A percentile compares a stretch with the other conserved stretches of the same genome.
Evolutionary conservation across 2,797 vertebrate species (phyloP).

Genomic region (Spinus olivaceus): DNA sequence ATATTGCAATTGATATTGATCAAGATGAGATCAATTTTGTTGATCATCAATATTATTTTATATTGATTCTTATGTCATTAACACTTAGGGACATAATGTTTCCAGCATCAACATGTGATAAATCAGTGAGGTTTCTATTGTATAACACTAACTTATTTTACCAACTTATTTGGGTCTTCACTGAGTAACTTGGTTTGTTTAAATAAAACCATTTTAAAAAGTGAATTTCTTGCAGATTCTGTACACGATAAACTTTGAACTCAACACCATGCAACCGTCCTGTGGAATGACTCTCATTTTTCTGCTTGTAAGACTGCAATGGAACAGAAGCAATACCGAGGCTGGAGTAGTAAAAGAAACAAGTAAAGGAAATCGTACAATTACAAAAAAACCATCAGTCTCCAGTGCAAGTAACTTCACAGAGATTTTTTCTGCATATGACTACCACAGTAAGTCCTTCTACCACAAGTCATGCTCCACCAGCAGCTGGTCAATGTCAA

Average conservation of each 20-base stretch:
- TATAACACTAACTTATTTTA: not conserved
- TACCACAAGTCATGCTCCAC: not conserved
- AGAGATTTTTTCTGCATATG: not conserved
- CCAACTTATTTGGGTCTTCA: not conserved
- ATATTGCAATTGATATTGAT: too few species aligned
- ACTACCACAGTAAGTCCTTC: not conserved
- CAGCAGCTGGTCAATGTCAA: not conserved
- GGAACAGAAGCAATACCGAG: not conserved
- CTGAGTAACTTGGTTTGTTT: not conserved
- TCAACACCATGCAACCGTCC: conserved; percentile 41
- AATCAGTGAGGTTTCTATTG: not conserved
- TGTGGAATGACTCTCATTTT: conserved; percentile 6
- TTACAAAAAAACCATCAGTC: not conserved
- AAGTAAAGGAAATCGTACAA: not conserved
- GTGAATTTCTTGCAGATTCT: not conserved
- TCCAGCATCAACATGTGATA: not conserved
- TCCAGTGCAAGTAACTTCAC: not conserved
- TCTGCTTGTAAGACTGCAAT: conserved; percentile 25
- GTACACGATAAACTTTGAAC: not conserved
- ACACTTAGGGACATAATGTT: not conserved
- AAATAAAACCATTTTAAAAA: not conserved
- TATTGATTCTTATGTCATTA: not conserved
- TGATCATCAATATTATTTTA: not conserved
- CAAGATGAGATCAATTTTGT: not conserved
- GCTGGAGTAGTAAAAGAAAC: not conserved